A percentile compares a stretch with the other conserved stretches of the same genome.
phyloP scores from a whole-genome alignment of 2,888 invertebrate species.

The Macrosiphum euphorbiae region DNA sequence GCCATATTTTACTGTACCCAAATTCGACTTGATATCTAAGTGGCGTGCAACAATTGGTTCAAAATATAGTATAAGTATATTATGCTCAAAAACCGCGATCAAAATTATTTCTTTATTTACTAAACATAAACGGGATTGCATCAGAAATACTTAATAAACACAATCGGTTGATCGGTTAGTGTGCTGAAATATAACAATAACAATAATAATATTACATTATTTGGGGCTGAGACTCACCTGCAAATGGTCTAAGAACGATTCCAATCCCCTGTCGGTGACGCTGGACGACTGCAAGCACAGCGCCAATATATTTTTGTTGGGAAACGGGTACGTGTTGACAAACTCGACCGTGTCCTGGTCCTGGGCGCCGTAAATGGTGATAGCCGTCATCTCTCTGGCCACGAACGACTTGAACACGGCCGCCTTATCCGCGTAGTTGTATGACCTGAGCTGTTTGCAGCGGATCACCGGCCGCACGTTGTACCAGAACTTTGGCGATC shows the following conservation, averaged over 20 bases:
- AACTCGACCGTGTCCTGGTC: conserved; percentile 92
- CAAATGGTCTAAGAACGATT: conserved; percentile 88
- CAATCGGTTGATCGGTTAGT: neutral
- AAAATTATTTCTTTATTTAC: neutral
- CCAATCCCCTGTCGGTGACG: conserved; percentile 90
- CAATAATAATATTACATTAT: neutral
- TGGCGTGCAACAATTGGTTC: neutral
- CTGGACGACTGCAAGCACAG: conserved; percentile 90
- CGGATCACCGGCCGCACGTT: conserved; percentile 88
- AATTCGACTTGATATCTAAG: neutral
- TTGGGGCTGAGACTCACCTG: conserved; percentile 75
- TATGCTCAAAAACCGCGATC: neutral
- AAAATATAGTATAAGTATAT: no score
- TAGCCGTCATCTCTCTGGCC: conserved; percentile 86
- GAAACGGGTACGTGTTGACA: conserved; percentile 86
- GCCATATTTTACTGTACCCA: neutral
- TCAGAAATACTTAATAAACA: neutral
- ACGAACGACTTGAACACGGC: conserved; percentile 86
- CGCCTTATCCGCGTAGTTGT: conserved; percentile 69
- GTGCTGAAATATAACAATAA: neutral
- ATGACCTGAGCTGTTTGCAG: conserved; percentile 83
- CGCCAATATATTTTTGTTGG: conserved; percentile 85
- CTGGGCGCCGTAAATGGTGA: conserved; percentile 86
- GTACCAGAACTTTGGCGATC: conserved; percentile 88
- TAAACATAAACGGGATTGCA: neutral